Conservation (phyloP, 2,797 vertebrate species). For the Pteronotus mesoamericanus region DNA sequence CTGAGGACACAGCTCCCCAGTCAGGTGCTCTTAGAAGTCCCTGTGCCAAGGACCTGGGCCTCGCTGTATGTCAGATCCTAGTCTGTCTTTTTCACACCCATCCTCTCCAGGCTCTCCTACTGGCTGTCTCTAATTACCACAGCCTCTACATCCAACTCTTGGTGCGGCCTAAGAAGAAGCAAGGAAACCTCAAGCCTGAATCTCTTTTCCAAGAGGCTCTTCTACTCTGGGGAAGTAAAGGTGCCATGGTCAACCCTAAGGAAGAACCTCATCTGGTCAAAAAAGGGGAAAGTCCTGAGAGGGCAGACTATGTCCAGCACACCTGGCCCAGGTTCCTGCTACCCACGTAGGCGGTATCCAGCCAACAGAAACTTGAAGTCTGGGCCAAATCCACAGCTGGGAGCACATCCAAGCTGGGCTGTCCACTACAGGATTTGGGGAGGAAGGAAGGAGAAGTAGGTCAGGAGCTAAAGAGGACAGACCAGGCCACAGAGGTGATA, state of each 20-base stretch:
- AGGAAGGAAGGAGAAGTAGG: background rate
- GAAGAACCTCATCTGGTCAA: background rate
- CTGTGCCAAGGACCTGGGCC: background rate
- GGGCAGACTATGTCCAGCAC: background rate
- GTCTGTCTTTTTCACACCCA: background rate
- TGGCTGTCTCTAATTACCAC: background rate
- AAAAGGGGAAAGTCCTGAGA: background rate
- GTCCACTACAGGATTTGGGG: too few species aligned
- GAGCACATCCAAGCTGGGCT: background rate
- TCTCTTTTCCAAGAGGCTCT: background rate
- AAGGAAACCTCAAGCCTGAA: background rate
- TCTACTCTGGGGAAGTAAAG: background rate
- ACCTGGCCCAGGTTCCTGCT: background rate
- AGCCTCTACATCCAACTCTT: background rate
- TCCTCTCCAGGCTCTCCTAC: background rate
- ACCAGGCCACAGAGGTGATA: background rate
- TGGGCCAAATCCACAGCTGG: background rate
- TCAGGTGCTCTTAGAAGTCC: background rate
- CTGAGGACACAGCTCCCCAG: background rate
- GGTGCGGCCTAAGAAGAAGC: background rate
- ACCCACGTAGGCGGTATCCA: background rate
- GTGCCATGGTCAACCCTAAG: background rate
- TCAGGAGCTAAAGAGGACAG: background rate
- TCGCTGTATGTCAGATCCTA: background rate
- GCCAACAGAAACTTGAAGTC: background rate